Base-by-base conservation (phyloP, 2,797 vertebrate genomes). In the Agapornis canus region DNA sequence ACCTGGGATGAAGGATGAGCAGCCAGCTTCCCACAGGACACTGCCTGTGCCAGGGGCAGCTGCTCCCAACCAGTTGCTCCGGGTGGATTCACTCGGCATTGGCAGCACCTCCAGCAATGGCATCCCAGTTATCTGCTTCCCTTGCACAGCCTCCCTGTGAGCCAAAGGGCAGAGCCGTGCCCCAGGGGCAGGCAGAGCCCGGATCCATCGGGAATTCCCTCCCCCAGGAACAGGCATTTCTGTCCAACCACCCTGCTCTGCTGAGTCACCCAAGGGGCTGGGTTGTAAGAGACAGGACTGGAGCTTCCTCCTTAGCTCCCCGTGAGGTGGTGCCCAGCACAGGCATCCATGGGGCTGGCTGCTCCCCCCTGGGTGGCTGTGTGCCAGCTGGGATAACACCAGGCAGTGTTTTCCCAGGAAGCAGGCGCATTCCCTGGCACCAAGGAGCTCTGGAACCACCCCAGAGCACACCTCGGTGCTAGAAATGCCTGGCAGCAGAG, bases 261-360 rank as follows among this genome's bases (percentile, higher is more conserved):
- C 77, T 95, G 96, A 91, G 87, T 93, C 96, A 93, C 82, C 27
- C 1, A 66, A 90, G n/a, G 68, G 89, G 68, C 80, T 31, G 54
- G 66, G 47, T 65, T 52, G 32, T 16, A 17, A 25, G 39, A 90
- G 90, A 90, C 64, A 72, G 81, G 65, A 71, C 10, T 11, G 61
- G 85, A 85, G 87, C 68, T 82, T 64, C 51, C 81, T 79, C 90
- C 92, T 80, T 31, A 90, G 63, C 69, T 81, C 60, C 45, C 52
- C 1, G 6, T n/a, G 35, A 92, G 92, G 91, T 17, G 85, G 82
- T 51, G 80, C 85, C 91, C 15, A 2, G 90, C 86, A 61, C 92
- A 82, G 0, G 0, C 13, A 60, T 71, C 79, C 0, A 0, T 49
- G 64, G 91, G 89, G 94, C 86, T 82, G 80, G 82, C 68, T 71